Evolutionary conservation across 2,888 invertebrate species (phyloP).

Genomic region (Tetragnatha montana): DNA sequence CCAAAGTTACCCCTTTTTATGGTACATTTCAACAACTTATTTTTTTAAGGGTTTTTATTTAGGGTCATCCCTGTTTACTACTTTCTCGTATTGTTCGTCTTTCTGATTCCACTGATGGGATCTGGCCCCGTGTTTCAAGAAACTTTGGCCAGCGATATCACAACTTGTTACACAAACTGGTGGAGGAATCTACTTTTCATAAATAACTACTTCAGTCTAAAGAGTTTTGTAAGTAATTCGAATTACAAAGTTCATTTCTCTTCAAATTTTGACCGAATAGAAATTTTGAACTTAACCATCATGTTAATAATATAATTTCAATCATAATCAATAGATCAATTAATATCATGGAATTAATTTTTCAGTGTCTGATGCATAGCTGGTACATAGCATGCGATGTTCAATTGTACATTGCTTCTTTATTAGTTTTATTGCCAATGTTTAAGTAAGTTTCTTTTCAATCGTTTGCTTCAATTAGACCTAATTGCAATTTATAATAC

Average conservation of each 20-base stretch:
- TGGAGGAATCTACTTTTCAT: slow-evolving; percentile 68
- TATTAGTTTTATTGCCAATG: slow-evolving; percentile 51
- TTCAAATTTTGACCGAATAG: too few relatives aligned
- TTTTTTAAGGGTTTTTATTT: too few relatives aligned
- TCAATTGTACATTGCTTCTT: slow-evolving; percentile 53
- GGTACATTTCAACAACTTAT: too few relatives aligned
- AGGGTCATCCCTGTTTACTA: slow-evolving; percentile 62
- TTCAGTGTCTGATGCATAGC: slow-evolving; percentile 58
- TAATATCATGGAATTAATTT: too few relatives aligned
- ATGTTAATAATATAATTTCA: too few relatives aligned
- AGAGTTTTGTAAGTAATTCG: slow-evolving; percentile 28
- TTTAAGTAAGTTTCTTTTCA: slow-evolving; percentile 51
- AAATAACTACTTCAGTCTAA: slow-evolving; percentile 52
- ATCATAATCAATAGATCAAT: too few relatives aligned
- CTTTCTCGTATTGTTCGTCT: slow-evolving; percentile 51
- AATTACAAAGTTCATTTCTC: too few relatives aligned
- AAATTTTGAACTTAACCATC: too few relatives aligned
- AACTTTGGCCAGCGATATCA: slow-evolving; percentile 18
- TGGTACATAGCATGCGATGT: slow-evolving; percentile 61
- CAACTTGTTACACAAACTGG: slow-evolving; percentile 56
- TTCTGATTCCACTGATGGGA: slow-evolving; percentile 40
- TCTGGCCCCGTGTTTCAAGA: slow-evolving; percentile 63
- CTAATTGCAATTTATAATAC: too few relatives aligned
- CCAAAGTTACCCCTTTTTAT: too few relatives aligned
- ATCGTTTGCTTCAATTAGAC: too few relatives aligned